phyloP scores from a whole-genome alignment of 2,797 vertebrate genomes.

The Anolis apletophallus region DNA sequence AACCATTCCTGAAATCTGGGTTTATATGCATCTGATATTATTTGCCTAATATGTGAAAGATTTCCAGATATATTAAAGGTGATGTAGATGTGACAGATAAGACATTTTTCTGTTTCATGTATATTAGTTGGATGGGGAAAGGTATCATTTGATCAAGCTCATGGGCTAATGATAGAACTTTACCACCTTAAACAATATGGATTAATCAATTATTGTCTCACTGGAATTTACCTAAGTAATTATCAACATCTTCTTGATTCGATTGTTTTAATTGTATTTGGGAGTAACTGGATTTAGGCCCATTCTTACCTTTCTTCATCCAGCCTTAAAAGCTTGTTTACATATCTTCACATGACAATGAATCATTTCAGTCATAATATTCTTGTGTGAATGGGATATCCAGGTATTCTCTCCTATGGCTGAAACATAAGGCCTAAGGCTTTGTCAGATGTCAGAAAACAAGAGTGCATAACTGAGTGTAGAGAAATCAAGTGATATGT shows the following conservation, averaged over 20 bases:
- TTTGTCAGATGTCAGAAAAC: not conserved
- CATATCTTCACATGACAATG: not conserved
- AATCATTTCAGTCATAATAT: not conserved
- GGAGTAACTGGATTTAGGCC: not conserved
- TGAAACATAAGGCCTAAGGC: not conserved
- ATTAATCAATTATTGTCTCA: too few species aligned
- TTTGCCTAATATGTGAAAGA: not conserved
- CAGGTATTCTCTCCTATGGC: not conserved
- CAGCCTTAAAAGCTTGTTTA: not conserved
- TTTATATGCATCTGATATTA: not conserved
- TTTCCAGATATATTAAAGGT: not conserved
- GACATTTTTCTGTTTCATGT: not conserved
- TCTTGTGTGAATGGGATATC: not conserved
- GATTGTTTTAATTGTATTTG: too few species aligned
- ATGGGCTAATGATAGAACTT: not conserved
- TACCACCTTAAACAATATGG: too few species aligned
- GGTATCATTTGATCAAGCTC: not conserved
- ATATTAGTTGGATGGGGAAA: not conserved
- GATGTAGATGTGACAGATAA: not conserved
- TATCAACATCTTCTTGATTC: too few species aligned
- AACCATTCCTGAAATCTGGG: not conserved
- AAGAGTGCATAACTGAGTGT: not conserved
- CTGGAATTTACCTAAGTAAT: too few species aligned
- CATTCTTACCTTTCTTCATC: not conserved
- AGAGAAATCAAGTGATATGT: not conserved